These are phyloP conservation scores for Drosophila ohnishii DNA, from an alignment of 1,140 invertebrate genomes.

Conservation along the genomic window DNA sequence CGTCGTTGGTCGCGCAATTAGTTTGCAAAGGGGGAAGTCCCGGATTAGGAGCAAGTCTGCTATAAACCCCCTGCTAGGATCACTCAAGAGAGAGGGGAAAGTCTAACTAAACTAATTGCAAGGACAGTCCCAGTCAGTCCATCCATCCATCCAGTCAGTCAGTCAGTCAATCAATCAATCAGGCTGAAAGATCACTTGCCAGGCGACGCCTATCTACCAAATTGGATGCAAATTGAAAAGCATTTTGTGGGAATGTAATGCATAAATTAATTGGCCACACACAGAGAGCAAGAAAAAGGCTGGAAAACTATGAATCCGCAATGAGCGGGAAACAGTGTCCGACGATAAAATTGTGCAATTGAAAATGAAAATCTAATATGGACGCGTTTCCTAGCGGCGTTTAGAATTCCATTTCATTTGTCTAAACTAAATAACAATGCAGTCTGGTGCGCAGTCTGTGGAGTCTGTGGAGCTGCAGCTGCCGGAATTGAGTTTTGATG, in stretches of 20 bases:
- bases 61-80: no score
- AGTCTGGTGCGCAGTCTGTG: constrained; percentile 19
- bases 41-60: not conserved
- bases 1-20: constrained; percentile 69
- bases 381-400: constrained; percentile 37
- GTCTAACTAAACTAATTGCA: constrained; percentile 54
- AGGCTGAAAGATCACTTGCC: constrained; percentile 32
- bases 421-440: constrained; percentile 78
- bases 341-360: constrained; percentile 53
- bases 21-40: constrained; percentile 12
- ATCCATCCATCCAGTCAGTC: not conserved
- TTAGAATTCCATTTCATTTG: constrained; percentile 72
- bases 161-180: constrained; percentile 46
- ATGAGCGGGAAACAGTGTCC: constrained; percentile 32
- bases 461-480: constrained; percentile 16
- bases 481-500: constrained; percentile 42
- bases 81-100: not conserved
- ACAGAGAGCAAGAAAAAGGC: constrained; percentile 30
- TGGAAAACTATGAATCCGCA: constrained; percentile 64
- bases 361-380: constrained; percentile 69
- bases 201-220: constrained; percentile 27
- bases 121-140: not conserved
- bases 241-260: constrained; percentile 68
- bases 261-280: constrained; percentile 73
- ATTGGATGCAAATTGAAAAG: constrained; percentile 63